Evolutionary conservation across 2,797 vertebrate genomes (phyloP), one percentile per base, ranked within the genome.

Genomic region (Myripristis murdjan): DNA sequence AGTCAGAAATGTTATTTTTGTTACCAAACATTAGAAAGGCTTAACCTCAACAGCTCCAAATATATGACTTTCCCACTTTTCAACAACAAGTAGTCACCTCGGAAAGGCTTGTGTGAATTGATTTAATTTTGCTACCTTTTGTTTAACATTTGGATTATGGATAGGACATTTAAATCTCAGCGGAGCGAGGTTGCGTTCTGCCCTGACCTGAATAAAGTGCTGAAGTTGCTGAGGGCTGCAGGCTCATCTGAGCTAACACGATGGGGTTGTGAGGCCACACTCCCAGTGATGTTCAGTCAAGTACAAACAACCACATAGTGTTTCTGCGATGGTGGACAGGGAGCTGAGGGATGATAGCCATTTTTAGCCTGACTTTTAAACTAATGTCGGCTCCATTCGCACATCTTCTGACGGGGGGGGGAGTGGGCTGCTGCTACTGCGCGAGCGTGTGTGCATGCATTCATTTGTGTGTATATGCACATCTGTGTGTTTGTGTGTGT

Each of bases 321-420:
- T 77, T 60, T 64, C 60, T 15, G 44, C 44, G 35, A 66, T 15
- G n/a, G 67, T 67, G 63, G 60, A 66, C 26, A 8, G 49, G 24
- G 20, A 77, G 52, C 18, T 4, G 58, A 64, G 70, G 2, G 12
- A 75, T 49, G 44, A 54, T 8, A 9, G 43, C 37, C 72, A 68
- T 78, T 86, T 87, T 82, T 69, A 86, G 77, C 74, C 66, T 35
- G 74, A 86, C 77, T 85, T 85, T 84, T 82, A 74, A 77, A 72
- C 61, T 77, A 65, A 59, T 20, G 66, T 77, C 75, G 64, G 67
- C 61, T 84, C 65, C 73, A 73, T 79, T 80, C 59, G 64, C 47
- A 58, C 46, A 73, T 81, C 54, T 69, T 73, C 60, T 67, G 52
- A 53, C 59, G 20, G 52, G 20, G 56, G 64, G 46, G 41, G 33